Conservation (phyloP, 2,888 invertebrate genomes). For the Limnephilus auricula region DNA sequence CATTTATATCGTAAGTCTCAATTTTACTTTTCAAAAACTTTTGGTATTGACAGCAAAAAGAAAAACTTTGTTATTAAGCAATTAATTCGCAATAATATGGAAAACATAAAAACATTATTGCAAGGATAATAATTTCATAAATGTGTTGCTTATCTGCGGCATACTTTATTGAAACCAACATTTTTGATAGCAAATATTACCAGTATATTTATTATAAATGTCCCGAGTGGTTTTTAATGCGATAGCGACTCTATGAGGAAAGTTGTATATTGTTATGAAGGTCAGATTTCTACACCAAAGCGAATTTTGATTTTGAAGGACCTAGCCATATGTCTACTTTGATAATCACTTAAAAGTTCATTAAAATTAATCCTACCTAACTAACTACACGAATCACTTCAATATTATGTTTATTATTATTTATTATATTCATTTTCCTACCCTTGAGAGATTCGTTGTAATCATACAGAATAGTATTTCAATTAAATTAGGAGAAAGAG, state of each 20-base stretch:
- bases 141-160: not conserved
- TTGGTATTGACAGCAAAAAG: not conserved
- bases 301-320: conserved; percentile 7
- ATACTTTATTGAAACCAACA: not conserved
- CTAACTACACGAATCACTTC: no score
- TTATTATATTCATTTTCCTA: no score
- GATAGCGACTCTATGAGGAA: not conserved
- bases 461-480: no score
- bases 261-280: not conserved
- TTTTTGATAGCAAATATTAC: not conserved
- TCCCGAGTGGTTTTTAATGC: not conserved
- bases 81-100: not conserved
- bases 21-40: not conserved
- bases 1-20: not conserved
- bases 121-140: not conserved
- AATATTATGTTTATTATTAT: no score
- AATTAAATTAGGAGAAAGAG: not conserved
- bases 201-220: not conserved
- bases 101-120: not conserved
- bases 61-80: not conserved
- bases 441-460: not conserved
- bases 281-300: not conserved
- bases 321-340: not conserved
- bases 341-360: not conserved
- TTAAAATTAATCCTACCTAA: not conserved